Base-by-base conservation (phyloP, 1,140 invertebrate species). In the Zaprionus ghesquierei region DNA sequence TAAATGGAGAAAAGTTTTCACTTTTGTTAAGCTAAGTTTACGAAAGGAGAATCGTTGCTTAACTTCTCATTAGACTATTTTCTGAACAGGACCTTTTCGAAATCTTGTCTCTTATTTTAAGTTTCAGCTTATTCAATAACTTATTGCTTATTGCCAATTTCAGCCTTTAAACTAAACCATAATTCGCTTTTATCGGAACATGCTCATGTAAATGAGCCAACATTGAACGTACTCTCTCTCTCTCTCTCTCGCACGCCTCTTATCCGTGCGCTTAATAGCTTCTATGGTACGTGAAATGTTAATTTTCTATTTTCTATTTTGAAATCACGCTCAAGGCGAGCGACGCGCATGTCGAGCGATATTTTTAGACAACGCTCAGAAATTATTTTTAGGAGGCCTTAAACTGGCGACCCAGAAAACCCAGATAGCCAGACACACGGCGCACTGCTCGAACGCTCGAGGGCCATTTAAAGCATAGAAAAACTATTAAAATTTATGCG, bases 401-500 rank as follows among this genome's bases (percentile, higher is more conserved):
- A 75, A 61, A 58, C 55, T 31, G 51, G 44, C 62, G 31, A 60
- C 33, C 31, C 50, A 62, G 64, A 38, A 22, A 46, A 50, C 15
- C 15, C 25, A 29, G 31, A 49, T 38, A 54, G 64, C n/a, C 18
- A 46, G 51, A 60, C 63, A 56, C 59, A 49, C 27, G 33, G 53
- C 44, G 15, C 20, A 66, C 41, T 25, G 63, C 62, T 68, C 53
- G 54, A 59, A 51, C 29, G 63, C 62, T 68, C 53, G 54, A 59
- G 54, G 71, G 61, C 79, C 79, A 82, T 68, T 87, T 74, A 69
- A 77, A 79, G 73, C 82, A 89, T 77, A 61, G 69, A 51, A 77
- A 79, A 82, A 87, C 79, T 84, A 89, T 87, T 84, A 74, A 77
- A 87, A 89, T 87, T 74, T 87, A 87, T 87, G 84, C 84, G 84